Evolutionary conservation across 1,140 invertebrate species (phyloP).

Genomic region (Drosophila kurseongensis): DNA sequence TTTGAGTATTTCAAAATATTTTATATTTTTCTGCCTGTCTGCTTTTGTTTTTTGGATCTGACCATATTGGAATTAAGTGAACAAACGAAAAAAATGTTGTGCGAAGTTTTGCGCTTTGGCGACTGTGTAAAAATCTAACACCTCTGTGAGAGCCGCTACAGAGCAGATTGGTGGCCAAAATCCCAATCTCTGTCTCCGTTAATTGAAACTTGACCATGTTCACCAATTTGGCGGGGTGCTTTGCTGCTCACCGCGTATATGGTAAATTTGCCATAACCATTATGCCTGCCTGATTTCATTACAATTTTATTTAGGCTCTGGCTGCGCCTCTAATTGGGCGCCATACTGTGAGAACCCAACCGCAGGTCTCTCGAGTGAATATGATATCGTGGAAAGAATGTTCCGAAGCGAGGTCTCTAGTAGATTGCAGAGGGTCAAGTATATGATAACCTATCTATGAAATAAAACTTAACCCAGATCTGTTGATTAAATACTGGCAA

Average conservation of each 20-base stretch:
- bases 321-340: slow-evolving; percentile 70
- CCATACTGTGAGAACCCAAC: slow-evolving; percentile 71
- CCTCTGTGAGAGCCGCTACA: slow-evolving; percentile 38
- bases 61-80: slow-evolving; percentile 36
- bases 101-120: slow-evolving; percentile 55
- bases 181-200: slow-evolving; percentile 44
- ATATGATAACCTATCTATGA: neutral
- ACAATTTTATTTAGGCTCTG: slow-evolving; percentile 80
- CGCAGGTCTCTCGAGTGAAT: slow-evolving; percentile 17
- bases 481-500: neutral
- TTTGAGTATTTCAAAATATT: slow-evolving; percentile 58
- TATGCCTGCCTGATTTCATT: slow-evolving; percentile 73
- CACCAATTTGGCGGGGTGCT: slow-evolving; percentile 65
- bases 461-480: too few species aligned
- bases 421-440: neutral
- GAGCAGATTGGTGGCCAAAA: slow-evolving; percentile 28
- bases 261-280: slow-evolving; percentile 82
- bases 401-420: neutral
- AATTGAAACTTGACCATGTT: slow-evolving; percentile 83
- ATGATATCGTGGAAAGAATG: slow-evolving; percentile 8
- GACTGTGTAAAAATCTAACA: slow-evolving; percentile 61
- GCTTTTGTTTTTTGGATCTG: slow-evolving; percentile 26
- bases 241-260: slow-evolving; percentile 54
- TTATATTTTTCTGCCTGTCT: slow-evolving; percentile 18
- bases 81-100: slow-evolving; percentile 42